phyloP scores from a whole-genome alignment of 1,140 invertebrate species.

The Eurosta solidaginis region DNA sequence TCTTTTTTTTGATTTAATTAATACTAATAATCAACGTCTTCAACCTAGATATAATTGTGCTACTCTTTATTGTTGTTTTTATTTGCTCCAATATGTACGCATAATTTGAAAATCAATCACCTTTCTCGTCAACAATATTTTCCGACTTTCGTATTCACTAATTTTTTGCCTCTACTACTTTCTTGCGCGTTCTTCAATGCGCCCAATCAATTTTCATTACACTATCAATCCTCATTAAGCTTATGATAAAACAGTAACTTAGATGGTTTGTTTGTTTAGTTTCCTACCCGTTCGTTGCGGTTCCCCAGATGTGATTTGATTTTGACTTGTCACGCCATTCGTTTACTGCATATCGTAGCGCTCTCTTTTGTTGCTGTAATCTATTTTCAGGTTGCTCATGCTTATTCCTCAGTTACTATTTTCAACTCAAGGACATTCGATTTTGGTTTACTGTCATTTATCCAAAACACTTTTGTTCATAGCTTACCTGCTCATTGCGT shows the following conservation, averaged over 20 bases:
- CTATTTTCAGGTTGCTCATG: not conserved
- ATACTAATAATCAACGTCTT: too few relatives aligned
- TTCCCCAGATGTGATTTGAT: conserved; percentile 6
- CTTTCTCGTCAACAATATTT: too few relatives aligned
- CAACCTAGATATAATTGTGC: too few relatives aligned
- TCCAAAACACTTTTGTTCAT: not conserved
- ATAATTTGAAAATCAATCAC: too few relatives aligned
- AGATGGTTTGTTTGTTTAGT: not conserved
- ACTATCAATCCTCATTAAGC: not conserved
- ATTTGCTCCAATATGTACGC: too few relatives aligned
- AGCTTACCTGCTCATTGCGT: not conserved
- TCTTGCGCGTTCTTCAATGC: not conserved
- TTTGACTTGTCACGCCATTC: conserved; percentile 8
- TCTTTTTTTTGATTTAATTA: too few relatives aligned
- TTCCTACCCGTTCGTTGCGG: not conserved
- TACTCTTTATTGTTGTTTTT: too few relatives aligned
- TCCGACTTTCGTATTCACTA: not conserved
- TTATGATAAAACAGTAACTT: not conserved
- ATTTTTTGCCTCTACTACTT: not conserved
- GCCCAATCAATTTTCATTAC: not conserved
- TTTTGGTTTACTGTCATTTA: conserved; percentile 8
- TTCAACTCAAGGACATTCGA: conserved; percentile 15
- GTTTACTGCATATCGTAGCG: not conserved
- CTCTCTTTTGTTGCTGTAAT: not conserved
- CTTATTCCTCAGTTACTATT: not conserved